Evolutionary conservation across 2,797 vertebrate genomes (phyloP), one percentile per base, ranked within the genome.

Genomic region (Onychomys arenicola): DNA sequence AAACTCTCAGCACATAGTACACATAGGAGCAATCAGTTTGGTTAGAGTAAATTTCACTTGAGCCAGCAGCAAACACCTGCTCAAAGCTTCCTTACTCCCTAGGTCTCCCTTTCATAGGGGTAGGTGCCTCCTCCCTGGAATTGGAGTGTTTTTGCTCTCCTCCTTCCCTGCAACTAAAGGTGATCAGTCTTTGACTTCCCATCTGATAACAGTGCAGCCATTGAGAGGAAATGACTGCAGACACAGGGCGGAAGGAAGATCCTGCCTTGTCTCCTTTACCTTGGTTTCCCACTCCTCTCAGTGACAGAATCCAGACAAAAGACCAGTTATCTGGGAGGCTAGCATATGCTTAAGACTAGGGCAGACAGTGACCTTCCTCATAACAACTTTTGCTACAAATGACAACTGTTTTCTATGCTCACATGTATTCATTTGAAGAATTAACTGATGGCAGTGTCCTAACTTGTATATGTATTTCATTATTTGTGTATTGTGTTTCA

Each of bases 251-350:
- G 52, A 61, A 84, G 32, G 11, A 11, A 2, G 6, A 43, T 13
- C 4, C 1, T 16, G 29, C 0, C 13, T n/a, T 23, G 81, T 75
- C 6, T 85, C 3, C 14, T 59, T 3, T 63, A 17, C 8, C 29
- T 87, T 11, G 1, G 6, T 23, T 11, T 80, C 21, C 17, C 8
- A 73, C 1, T 37, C 27, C 17, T 61, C 14, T 3, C 6, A 61
- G 16, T 12, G 27, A 29, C 9, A 65, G 37, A 84, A 65, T 65
- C 40, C 59, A 46, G 4, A 37, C 0, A 5, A 29, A 55, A 88
- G n/a, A 0, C 12, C 1, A 9, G 37, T 19, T 27, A 29, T 10
- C 0, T 46, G 46, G 34, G 40, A 75, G 43, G 43, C 5, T 1
- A 21, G 34, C 17, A 11, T 13, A 67, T 4, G 14, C 17, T 34